A percentile compares a stretch with the other conserved stretches of the same genome.
Evolutionary conservation across 2,888 invertebrate genomes (phyloP).

Genomic region (Eristalinus sepulchralis): DNA sequence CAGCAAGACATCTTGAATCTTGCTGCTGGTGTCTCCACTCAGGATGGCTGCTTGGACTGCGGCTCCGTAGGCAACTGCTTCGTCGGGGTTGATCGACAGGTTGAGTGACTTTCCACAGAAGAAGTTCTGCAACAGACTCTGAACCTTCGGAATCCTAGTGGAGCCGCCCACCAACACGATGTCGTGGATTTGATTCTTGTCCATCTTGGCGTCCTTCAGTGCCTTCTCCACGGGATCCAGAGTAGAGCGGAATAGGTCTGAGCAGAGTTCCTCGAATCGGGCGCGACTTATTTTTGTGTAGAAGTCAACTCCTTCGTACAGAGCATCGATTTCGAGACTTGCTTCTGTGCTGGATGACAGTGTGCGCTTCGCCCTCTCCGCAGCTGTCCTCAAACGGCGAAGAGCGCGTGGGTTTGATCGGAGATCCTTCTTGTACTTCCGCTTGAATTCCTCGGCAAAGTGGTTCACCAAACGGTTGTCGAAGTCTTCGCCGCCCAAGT

Average conservation of each 20-base stretch:
- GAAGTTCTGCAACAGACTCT: slow-evolving; percentile 87
- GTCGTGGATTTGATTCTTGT: slow-evolving; percentile 88
- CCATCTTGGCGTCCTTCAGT: slow-evolving; percentile 88
- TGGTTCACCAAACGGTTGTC: slow-evolving; percentile 83
- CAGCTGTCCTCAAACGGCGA: slow-evolving; percentile 86
- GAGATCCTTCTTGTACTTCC: slow-evolving; percentile 87
- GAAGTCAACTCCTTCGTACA: slow-evolving; percentile 88
- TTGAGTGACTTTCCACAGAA: slow-evolving; percentile 88
- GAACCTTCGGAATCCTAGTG: slow-evolving; percentile 90
- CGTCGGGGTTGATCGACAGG: slow-evolving; percentile 89
- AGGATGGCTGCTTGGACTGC: slow-evolving; percentile 84
- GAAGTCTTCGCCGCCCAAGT: slow-evolving; percentile 95
- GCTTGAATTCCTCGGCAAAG: slow-evolving; percentile 91
- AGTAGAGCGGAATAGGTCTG: slow-evolving; percentile 87
- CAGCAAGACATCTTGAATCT: slow-evolving; percentile 88
- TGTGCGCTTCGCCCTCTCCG: slow-evolving; percentile 88
- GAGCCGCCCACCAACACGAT: slow-evolving; percentile 92
- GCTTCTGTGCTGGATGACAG: slow-evolving; percentile 90
- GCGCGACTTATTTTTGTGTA: slow-evolving; percentile 89
- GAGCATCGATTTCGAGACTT: slow-evolving; percentile 87
- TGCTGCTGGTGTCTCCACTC: slow-evolving; percentile 83
- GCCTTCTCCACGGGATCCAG: slow-evolving; percentile 90
- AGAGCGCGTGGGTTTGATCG: slow-evolving; percentile 84
- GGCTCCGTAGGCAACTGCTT: slow-evolving; percentile 91
- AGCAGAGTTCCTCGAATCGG: slow-evolving; percentile 88